Percentiles rank a stretch among this genome's conserved stretches.
Evolutionary conservation across 2,797 vertebrate species (phyloP).

Genomic region (Chromobotia macracanthus): DNA sequence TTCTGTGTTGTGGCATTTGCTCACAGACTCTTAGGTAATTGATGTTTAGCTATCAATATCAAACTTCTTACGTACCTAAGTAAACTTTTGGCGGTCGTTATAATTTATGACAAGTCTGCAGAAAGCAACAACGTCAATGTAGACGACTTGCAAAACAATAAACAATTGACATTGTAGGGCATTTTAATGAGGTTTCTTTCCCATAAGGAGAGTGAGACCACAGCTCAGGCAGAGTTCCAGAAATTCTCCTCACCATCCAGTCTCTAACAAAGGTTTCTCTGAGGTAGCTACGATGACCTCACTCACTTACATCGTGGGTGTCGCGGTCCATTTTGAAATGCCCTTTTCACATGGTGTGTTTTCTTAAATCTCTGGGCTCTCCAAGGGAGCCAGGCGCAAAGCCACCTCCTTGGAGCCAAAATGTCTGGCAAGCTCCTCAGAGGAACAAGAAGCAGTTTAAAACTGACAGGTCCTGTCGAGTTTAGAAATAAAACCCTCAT

Average conservation of each 20-base stretch:
- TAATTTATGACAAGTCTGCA: not conserved
- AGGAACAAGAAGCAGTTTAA: conserved; percentile 60
- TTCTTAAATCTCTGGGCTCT: conserved; percentile 65
- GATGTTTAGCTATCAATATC: not conserved
- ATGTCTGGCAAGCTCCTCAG: conserved; percentile 73
- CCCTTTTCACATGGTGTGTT: conserved; percentile 57
- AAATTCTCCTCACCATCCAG: conserved; percentile 64
- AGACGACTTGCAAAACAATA: conserved; percentile 8
- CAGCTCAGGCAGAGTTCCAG: conserved; percentile 74
- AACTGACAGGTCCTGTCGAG: conserved; percentile 59
- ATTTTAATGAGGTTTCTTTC: conserved; percentile 43
- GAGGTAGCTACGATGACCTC: conserved; percentile 79
- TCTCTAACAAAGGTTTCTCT: conserved; percentile 77
- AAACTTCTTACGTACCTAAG: not conserved
- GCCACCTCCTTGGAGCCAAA: conserved; percentile 72
- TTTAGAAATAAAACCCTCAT: conserved; percentile 57
- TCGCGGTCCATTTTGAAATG: conserved; percentile 71
- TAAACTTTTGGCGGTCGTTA: conserved; percentile 6
- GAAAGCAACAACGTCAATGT: conserved; percentile 2
- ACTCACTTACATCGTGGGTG: conserved; percentile 74
- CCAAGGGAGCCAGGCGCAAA: conserved; percentile 74
- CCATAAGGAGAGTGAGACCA: conserved; percentile 67
- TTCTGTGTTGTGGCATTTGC: conserved; percentile 58
- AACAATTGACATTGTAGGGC: conserved; percentile 57
- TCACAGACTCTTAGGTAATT: conserved; percentile 17